Base-by-base conservation (phyloP, 30 jellyfish, hydroid and myxozoan species). In the Morbakka virulenta region DNA sequence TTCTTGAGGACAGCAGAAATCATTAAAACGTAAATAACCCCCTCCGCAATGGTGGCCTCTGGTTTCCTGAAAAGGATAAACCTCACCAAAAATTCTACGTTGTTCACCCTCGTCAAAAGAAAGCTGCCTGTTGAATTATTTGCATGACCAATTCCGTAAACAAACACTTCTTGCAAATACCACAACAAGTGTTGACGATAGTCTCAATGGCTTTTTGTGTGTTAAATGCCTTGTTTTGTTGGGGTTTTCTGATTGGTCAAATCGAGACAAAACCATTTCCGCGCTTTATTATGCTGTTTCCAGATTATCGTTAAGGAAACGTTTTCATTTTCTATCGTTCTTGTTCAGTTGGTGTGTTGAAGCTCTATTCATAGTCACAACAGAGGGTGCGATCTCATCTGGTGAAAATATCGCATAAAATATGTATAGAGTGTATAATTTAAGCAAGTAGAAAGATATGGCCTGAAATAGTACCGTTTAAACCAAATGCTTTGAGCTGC, bases 371-470 rank as follows among this genome's bases (percentile, higher is more conserved):
- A 41, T 41, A 41, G 57, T 41, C 4, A 86, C 51, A 47, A 86
- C 28, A 47, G 62, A 32, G 61, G 85, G 41, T 41, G 77, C 62
- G 22, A 69, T 47, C 33, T 73, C 87, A 49, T 69, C 84, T 17
- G 96, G 91, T 33, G 96, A 86, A 64, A 84, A 67, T 33, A 86
- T 4, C 20, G 69, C 20, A 25, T 69, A 11, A 22, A 72, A 62
- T 9, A 86, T 41, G 53, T 69, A 76, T 52, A 17, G 9, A 41
- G 13, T 41, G 57, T 9, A 41, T 41, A 41, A 41, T 41, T 41
- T 41, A 9, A 41, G 57, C 57, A 41, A 41, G 57, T 41, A 41
- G 13, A 41, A 41, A 17, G 17, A 41, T 6, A 41, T 41, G 57
- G 57, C 9, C 17, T 41, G 57, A 41, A 9, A 6, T 6, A 41